These are phyloP conservation scores for Pachyrhynchus sulphureomaculatus DNA, from an alignment of 1,140 invertebrate genomes.

Conservation along the genomic window DNA sequence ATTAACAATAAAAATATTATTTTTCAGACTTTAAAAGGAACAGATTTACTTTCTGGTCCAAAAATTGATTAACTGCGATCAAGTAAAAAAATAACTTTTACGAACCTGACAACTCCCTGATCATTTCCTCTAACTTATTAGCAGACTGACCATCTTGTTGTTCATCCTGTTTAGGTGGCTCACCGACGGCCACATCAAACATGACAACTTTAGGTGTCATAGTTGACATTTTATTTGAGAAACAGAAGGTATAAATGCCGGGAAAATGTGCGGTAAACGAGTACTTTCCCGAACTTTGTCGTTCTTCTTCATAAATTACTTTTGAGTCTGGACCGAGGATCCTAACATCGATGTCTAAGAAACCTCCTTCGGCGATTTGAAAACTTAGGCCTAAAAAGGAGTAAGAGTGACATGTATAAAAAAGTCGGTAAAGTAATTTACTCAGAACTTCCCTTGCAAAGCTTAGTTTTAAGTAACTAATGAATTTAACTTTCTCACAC, in stretches of 20 bases:
- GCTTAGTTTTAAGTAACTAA: too few species aligned
- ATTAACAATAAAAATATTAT: too few species aligned
- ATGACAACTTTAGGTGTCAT: conserved; percentile 99
- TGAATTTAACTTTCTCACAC: too few species aligned
- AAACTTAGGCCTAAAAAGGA: conserved; percentile 87
- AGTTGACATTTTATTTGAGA: conserved; percentile 98
- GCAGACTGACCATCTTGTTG: conserved; percentile 64
- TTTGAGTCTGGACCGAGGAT: conserved; percentile 91
- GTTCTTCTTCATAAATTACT: conserved; percentile 86
- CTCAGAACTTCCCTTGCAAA: too few species aligned
- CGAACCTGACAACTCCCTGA: conserved; percentile 87
- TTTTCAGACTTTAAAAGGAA: too few species aligned
- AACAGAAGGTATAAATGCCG: conserved; percentile 96
- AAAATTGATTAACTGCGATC: too few species aligned
- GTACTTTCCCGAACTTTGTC: conserved; percentile 96
- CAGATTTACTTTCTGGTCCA: too few species aligned
- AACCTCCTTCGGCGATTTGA: conserved; percentile 99
- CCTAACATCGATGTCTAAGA: conserved; percentile 97
- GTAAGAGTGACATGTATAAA: too few species aligned
- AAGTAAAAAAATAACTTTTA: too few species aligned
- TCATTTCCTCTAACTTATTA: conserved; percentile 96
- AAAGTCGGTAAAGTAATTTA: too few species aligned
- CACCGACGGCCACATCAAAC: conserved; percentile 96
- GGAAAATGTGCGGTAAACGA: conserved; percentile 93
- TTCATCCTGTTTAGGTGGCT: conserved; percentile 67